These are phyloP conservation scores for Eunapius fragilis DNA, from an alignment of 37 sponge, comb jelly and placozoan genomes.

Conservation along the genomic window DNA sequence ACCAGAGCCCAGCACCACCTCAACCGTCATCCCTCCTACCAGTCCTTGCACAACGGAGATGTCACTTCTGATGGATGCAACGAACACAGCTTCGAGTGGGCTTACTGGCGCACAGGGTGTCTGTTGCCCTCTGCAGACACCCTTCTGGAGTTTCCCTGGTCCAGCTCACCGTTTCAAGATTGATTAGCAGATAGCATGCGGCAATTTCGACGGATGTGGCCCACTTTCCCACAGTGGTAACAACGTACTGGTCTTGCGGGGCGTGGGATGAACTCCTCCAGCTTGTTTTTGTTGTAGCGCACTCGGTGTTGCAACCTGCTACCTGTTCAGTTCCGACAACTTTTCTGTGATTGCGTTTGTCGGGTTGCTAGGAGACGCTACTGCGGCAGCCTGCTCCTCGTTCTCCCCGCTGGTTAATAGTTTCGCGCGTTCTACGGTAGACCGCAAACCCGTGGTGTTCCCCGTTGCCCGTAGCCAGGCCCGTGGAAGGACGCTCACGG, in stretches of 20 bases:
- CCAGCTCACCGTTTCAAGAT: not conserved
- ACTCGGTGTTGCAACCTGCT: constrained; percentile 42
- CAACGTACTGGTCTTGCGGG: not conserved
- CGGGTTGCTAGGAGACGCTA: not conserved
- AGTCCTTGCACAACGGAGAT: not conserved
- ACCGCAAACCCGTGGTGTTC: constrained; percentile 25
- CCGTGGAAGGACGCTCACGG: no score
- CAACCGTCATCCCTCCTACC: constrained; percentile 16
- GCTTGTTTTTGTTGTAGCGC: not conserved
- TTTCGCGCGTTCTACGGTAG: constrained; percentile 18
- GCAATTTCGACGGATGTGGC: constrained; percentile 22
- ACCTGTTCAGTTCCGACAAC: constrained; percentile 5
- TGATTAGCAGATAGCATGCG: not conserved
- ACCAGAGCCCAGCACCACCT: constrained; percentile 49
- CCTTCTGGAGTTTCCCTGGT: constrained; percentile 55
- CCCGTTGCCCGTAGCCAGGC: constrained; percentile 38
- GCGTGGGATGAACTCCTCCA: not conserved
- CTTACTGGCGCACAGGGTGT: constrained; percentile 12
- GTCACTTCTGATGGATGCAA: not conserved
- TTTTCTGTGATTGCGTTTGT: not conserved
- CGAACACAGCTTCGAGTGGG: constrained; percentile 6
- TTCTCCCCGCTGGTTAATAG: constrained; percentile 16
- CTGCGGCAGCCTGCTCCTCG: not conserved
- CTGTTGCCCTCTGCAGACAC: constrained; percentile 33
- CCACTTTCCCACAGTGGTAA: constrained; percentile 3